Conservation (phyloP, 2,113 vertebrate species). For the Irena cyanogastra region DNA sequence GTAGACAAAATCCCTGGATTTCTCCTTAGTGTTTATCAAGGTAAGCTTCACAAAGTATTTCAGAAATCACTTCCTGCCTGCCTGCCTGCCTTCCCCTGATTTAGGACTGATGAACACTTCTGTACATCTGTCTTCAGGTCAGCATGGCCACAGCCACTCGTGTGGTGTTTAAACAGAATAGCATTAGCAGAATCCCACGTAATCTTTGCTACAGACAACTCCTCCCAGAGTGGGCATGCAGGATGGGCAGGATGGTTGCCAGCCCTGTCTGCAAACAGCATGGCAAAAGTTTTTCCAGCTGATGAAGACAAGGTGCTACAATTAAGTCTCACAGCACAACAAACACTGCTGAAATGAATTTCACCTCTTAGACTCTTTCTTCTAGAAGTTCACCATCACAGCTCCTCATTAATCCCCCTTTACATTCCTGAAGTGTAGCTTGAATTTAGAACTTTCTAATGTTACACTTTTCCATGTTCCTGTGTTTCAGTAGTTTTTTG, state of each 20-base stretch:
- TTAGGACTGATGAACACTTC: not conserved
- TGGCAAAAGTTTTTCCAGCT: not conserved
- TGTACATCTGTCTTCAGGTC: not conserved
- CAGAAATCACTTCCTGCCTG: not conserved
- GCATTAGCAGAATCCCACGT: not conserved
- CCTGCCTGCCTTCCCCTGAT: too few relatives aligned
- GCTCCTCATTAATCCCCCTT: not conserved
- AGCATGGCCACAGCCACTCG: not conserved
- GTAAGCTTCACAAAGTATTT: not conserved
- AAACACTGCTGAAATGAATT: not conserved
- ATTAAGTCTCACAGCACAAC: not conserved
- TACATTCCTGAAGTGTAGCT: not conserved
- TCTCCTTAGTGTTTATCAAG: not conserved
- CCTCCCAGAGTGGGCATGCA: not conserved
- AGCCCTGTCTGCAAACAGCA: not conserved
- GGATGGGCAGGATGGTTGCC: not conserved
- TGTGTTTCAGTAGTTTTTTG: not conserved
- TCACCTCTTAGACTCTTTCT: not conserved
- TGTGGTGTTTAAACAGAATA: not conserved
- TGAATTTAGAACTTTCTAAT: slow-evolving; percentile 4
- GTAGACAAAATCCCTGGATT: not conserved
- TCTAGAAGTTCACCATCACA: not conserved
- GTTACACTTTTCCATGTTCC: not conserved
- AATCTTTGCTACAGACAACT: not conserved
- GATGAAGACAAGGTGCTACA: not conserved